Evolutionary conservation across 1,140 invertebrate genomes (phyloP).

Genomic region (Zaprionus ghesquierei): DNA sequence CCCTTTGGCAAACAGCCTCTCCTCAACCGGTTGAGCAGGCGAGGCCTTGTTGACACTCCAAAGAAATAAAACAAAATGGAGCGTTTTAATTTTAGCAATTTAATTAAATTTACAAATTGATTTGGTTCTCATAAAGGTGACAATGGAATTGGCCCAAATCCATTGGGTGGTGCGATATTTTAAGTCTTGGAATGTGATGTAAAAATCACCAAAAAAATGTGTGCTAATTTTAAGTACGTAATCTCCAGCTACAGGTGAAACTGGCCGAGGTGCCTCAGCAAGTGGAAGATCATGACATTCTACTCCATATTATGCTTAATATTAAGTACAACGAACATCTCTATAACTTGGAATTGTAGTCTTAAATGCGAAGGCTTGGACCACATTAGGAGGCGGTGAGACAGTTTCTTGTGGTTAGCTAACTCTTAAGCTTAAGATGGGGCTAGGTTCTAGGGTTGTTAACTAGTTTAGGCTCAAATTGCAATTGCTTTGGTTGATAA

Average conservation of each 20-base stretch:
- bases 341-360: slow-evolving; percentile 1
- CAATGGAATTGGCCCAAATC: slow-evolving; percentile 28
- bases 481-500: background rate
- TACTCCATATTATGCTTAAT: background rate
- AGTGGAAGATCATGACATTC: background rate
- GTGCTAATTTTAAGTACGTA: slow-evolving; percentile 40
- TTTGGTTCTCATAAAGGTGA: slow-evolving; percentile 11
- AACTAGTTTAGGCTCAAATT: background rate
- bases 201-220: slow-evolving; percentile 32
- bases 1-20: background rate
- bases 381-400: slow-evolving; percentile 23
- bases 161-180: slow-evolving; percentile 13
- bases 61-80: background rate
- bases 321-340: slow-evolving; percentile 34
- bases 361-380: slow-evolving; percentile 48
- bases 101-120: slow-evolving; percentile 39
- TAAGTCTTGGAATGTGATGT: slow-evolving; percentile 40
- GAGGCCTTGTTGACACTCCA: background rate
- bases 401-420: background rate
- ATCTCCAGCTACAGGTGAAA: background rate
- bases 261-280: background rate
- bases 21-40: background rate
- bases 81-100: slow-evolving; percentile 12
- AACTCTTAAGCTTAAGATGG: background rate
- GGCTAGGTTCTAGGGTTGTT: background rate